These are phyloP conservation scores for Chunga burmeisteri DNA, from an alignment of 2,113 vertebrate genomes.

Conservation along the genomic window DNA sequence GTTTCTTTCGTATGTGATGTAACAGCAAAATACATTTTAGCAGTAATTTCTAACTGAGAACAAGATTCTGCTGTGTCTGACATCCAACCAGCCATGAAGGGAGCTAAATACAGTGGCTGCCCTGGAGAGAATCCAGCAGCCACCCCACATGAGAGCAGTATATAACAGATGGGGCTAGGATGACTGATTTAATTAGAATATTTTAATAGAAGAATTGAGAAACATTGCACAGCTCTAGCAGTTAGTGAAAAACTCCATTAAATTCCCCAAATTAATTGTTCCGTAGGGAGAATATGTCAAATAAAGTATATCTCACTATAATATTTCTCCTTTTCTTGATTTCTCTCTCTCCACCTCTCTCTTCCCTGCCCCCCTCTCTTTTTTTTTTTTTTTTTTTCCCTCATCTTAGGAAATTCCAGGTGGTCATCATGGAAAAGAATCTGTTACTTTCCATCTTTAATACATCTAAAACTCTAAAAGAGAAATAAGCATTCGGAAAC, in stretches of 20 bases:
- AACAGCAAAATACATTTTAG: slow-evolving; percentile 53
- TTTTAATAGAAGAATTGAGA: slow-evolving; percentile 73
- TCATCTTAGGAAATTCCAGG: slow-evolving; percentile 27
- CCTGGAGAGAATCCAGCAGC: slow-evolving; percentile 75
- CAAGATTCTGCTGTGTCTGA: slow-evolving; percentile 67
- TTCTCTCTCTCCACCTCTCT: background rate
- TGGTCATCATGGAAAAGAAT: slow-evolving; percentile 13
- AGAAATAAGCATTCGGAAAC: slow-evolving; percentile 15
- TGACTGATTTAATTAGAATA: slow-evolving; percentile 83
- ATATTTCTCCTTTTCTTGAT: background rate
- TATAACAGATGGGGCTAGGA: slow-evolving; percentile 77
- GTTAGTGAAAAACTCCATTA: slow-evolving; percentile 67
- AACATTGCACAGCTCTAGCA: slow-evolving; percentile 69
- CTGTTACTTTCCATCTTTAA: background rate
- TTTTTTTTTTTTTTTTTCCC: background rate
- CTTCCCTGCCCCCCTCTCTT: accelerated
- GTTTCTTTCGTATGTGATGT: slow-evolving; percentile 36
- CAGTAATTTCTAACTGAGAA: slow-evolving; percentile 64
- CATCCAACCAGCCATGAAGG: slow-evolving; percentile 73
- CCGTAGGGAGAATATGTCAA: slow-evolving; percentile 66
- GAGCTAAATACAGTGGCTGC: slow-evolving; percentile 64
- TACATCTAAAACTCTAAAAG: slow-evolving; percentile 32
- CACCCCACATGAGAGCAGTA: slow-evolving; percentile 62
- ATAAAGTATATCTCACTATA: slow-evolving; percentile 55
- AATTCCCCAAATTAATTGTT: slow-evolving; percentile 74